These are phyloP conservation scores for Dendrocincla fuliginosa DNA, from an alignment of 2,797 vertebrate species.

Conservation along the genomic window DNA sequence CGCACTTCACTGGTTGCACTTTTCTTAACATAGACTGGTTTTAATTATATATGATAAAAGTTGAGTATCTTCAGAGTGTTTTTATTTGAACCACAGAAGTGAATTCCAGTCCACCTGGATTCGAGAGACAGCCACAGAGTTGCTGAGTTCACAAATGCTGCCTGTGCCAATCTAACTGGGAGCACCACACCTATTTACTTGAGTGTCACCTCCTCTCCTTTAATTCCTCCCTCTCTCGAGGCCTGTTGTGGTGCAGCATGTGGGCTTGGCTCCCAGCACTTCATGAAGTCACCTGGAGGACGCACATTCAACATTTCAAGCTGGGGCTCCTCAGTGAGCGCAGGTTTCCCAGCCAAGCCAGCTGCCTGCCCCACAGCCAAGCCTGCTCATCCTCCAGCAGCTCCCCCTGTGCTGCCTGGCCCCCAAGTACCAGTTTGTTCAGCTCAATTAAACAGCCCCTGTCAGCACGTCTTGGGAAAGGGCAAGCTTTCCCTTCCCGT, in stretches of 20 bases:
- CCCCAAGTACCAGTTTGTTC: neutral
- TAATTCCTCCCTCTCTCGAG: no score
- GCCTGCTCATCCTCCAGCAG: neutral
- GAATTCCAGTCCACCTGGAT: neutral
- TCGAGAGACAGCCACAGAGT: neutral
- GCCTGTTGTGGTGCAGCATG: rapidly evolving
- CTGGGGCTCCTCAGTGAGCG: rapidly evolving
- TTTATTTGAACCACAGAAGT: neutral
- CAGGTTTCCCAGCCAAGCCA: neutral
- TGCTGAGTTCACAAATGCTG: neutral
- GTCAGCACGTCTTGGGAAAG: neutral
- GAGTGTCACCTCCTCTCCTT: neutral
- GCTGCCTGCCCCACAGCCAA: rapidly evolving
- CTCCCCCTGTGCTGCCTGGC: rapidly evolving
- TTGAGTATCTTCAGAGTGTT: neutral
- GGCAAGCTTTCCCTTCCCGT: neutral
- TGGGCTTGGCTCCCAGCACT: neutral
- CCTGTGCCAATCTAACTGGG: neutral
- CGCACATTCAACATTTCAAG: neutral
- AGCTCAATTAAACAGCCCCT: neutral
- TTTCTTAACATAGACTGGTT: neutral
- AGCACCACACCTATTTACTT: neutral
- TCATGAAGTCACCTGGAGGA: neutral
- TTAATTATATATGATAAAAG: neutral
- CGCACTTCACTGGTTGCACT: neutral